Percentiles rank a stretch among this genome's conserved stretches.
phyloP scores from a whole-genome alignment of 1,140 invertebrate species.

The Acromyrmex echinatior region DNA sequence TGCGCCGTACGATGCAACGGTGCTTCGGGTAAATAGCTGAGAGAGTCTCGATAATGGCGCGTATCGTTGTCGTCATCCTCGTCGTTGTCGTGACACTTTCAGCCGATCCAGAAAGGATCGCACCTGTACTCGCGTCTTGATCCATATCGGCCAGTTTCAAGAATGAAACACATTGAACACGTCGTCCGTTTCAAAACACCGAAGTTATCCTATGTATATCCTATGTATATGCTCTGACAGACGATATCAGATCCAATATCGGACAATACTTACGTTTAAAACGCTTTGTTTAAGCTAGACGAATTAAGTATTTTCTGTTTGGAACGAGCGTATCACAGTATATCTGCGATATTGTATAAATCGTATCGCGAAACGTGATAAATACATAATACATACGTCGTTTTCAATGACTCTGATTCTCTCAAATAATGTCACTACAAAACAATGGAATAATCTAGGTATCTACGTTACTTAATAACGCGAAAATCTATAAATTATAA shows the following conservation, averaged over 20 bases:
- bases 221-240: background rate
- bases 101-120: conserved; percentile 1
- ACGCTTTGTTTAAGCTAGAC: background rate
- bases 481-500: background rate
- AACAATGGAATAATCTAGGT: background rate
- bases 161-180: background rate
- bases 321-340: background rate
- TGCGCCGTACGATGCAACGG: conserved; percentile 50
- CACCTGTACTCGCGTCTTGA: background rate
- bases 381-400: background rate
- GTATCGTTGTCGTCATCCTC: conserved; percentile 32
- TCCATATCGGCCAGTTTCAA: background rate
- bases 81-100: conserved; percentile 60
- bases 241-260: background rate
- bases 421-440: background rate
- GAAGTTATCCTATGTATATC: background rate
- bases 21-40: conserved; percentile 64
- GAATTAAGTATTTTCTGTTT: conserved; percentile 24
- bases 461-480: background rate
- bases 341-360: conserved; percentile 2
- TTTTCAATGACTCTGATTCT: too few relatives aligned
- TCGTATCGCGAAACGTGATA: background rate
- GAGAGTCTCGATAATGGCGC: conserved; percentile 52
- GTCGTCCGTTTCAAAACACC: background rate
- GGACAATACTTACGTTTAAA: background rate